Conservation (phyloP, 2,888 invertebrate genomes). For the Podabrus alpinus region DNA sequence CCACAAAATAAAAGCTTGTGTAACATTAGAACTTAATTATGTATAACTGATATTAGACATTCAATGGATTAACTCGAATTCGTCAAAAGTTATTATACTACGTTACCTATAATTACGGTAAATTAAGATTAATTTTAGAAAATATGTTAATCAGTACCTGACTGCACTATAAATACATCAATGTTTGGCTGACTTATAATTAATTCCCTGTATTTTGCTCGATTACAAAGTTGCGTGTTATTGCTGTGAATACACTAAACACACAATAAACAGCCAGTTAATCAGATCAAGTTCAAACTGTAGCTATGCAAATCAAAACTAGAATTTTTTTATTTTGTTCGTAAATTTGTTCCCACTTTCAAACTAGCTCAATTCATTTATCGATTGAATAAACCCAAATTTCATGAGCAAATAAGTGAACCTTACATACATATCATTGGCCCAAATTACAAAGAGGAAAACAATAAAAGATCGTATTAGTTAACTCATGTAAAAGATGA, state of each 20-base stretch:
- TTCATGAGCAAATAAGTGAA: not conserved
- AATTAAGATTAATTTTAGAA: not conserved
- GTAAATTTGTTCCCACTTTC: not conserved
- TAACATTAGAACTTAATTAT: not conserved
- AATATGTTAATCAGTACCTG: not conserved
- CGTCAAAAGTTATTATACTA: not conserved
- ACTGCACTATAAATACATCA: not conserved
- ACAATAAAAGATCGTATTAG: too few species aligned
- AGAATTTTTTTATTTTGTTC: not conserved
- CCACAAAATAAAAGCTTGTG: too few species aligned
- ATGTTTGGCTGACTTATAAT: not conserved
- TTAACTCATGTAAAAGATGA: too few species aligned
- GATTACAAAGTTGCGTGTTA: not conserved
- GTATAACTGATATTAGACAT: not conserved
- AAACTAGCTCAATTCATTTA: not conserved
- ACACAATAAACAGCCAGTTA: not conserved
- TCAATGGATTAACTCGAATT: not conserved
- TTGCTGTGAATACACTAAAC: not conserved
- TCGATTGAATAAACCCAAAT: not conserved
- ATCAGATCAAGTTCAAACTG: not conserved
- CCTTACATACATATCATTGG: not conserved
- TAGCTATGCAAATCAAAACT: not conserved
- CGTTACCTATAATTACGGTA: not conserved
- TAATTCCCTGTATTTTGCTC: not conserved
- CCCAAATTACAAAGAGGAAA: too few species aligned